Evolutionary conservation across 2,797 vertebrate species (phyloP).

Genomic region (Myiotriccus ornatus): DNA sequence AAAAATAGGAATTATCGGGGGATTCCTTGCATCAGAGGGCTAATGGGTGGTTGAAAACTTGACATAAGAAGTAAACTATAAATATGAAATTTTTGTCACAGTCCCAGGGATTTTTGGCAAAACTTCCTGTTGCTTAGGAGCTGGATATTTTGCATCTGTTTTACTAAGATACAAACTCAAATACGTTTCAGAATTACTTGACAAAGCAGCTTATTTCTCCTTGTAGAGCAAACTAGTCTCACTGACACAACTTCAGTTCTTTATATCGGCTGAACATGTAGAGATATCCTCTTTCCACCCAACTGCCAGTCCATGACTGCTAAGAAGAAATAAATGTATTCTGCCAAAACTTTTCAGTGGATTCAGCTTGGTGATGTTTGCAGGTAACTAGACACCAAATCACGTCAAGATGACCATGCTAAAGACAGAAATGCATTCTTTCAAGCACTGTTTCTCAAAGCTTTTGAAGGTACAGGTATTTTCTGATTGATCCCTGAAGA

Average conservation of each 20-base stretch:
- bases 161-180: too few relatives aligned
- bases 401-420: neutral
- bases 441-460: neutral
- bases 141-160: neutral
- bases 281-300: neutral
- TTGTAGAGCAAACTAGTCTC: neutral
- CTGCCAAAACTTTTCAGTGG: neutral
- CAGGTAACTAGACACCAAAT: neutral
- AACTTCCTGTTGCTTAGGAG: slow-evolving; percentile 17
- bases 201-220: neutral
- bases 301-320: neutral
- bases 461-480: neutral
- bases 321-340: neutral
- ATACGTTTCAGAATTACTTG: neutral
- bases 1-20: neutral
- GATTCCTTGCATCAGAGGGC: neutral
- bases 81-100: neutral
- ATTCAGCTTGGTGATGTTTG: neutral
- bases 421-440: neutral
- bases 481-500: neutral
- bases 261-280: neutral
- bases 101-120: slow-evolving; percentile 1
- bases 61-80: neutral
- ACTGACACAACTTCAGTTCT: neutral
- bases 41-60: slow-evolving; percentile 37